phyloP scores from a whole-genome alignment of 1,140 invertebrate genomes.

The Sarcophaga peregrina region DNA sequence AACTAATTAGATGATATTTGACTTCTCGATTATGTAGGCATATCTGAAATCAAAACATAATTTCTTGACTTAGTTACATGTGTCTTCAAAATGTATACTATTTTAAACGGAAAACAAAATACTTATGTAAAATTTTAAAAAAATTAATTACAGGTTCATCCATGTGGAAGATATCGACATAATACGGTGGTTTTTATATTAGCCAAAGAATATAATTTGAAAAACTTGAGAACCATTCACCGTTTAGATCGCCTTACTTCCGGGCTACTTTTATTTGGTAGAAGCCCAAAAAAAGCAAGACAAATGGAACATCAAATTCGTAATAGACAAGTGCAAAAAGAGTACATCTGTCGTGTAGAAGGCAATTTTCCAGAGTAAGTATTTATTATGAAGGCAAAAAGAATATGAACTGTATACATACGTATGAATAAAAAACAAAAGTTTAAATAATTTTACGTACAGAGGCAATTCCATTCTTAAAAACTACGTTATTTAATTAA shows the following conservation, averaged over 20 bases:
- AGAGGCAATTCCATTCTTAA: background rate
- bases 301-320: conserved; percentile 95
- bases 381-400: background rate
- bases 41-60: too few species aligned
- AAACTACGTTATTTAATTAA: too few species aligned
- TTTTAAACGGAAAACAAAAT: too few species aligned
- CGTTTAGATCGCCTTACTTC: conserved; percentile 93
- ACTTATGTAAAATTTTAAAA: too few species aligned
- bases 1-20: too few species aligned
- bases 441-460: background rate
- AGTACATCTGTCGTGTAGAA: conserved; percentile 96
- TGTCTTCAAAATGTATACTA: too few species aligned
- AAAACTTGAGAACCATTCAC: conserved; percentile 92
- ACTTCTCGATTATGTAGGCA: too few species aligned
- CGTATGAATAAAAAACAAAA: background rate
- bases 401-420: background rate
- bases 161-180: conserved; percentile 95
- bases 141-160: conserved; percentile 81
- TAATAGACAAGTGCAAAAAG: conserved; percentile 91
- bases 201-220: conserved; percentile 94
- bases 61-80: too few species aligned
- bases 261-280: conserved; percentile 92
- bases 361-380: conserved; percentile 96
- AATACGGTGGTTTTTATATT: conserved; percentile 97
- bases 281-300: conserved; percentile 90